phyloP scores from a whole-genome alignment of 2,113 vertebrate species.

The Piaya cayana region DNA sequence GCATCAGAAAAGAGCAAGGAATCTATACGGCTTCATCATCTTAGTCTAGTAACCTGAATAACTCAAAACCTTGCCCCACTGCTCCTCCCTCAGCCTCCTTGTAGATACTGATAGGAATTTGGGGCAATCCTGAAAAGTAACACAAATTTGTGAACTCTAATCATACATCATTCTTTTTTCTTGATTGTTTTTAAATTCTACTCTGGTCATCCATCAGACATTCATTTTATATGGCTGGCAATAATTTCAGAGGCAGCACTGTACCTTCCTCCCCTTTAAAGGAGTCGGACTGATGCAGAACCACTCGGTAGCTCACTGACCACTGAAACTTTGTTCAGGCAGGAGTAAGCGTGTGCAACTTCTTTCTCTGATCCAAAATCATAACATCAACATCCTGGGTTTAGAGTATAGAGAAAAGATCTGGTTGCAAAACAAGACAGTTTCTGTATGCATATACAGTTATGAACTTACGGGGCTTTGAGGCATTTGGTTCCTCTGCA shows the following conservation, averaged over 20 bases:
- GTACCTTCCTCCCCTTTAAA: not conserved
- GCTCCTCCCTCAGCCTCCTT: not conserved
- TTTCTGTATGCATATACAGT: not conserved
- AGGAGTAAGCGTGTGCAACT: not conserved
- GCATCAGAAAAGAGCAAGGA: not conserved
- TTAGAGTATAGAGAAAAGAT: not conserved
- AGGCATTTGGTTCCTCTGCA: not conserved
- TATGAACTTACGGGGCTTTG: not conserved
- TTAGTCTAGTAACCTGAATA: not conserved
- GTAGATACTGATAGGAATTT: not conserved
- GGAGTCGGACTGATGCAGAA: not conserved
- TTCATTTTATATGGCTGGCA: not conserved
- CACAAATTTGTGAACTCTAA: not conserved
- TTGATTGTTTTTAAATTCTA: not conserved
- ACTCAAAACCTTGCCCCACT: not conserved
- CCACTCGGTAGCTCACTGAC: not conserved
- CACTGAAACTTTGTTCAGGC: not conserved
- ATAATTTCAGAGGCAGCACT: not conserved
- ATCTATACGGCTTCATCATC: not conserved
- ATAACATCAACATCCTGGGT: accelerated
- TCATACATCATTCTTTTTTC: not conserved
- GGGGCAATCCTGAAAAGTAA: not conserved
- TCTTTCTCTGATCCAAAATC: not conserved
- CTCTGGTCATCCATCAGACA: not conserved
- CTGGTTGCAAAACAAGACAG: not conserved